These are phyloP conservation scores for Phataginus tricuspis DNA, from an alignment of 2,797 vertebrate species.

Conservation along the genomic window DNA sequence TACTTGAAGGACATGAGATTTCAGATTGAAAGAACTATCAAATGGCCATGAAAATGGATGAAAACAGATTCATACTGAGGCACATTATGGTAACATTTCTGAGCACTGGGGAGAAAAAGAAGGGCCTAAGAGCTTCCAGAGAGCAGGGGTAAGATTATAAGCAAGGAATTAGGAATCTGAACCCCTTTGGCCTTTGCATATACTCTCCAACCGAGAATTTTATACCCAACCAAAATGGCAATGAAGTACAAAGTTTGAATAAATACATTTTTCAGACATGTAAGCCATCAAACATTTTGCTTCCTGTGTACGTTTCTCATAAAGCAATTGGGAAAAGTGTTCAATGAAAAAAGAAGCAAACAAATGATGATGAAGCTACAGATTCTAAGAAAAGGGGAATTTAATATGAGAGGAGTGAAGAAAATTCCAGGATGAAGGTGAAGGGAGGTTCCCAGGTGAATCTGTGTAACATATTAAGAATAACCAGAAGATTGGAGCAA, in stretches of 20 bases:
- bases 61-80: not conserved
- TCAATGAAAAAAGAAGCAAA: not conserved
- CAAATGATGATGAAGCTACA: not conserved
- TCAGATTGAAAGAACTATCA: not conserved
- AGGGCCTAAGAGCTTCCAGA: not conserved
- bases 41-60: not conserved
- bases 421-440: not conserved
- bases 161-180: not conserved
- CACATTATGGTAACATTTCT: not conserved
- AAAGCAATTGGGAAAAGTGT: not conserved
- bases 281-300: not conserved
- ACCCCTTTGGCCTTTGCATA: not conserved
- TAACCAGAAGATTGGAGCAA: not conserved
- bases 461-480: not conserved
- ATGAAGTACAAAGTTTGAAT: not conserved
- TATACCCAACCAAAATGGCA: not conserved
- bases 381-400: not conserved
- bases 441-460: not conserved
- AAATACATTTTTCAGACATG: not conserved
- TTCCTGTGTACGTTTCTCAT: not conserved
- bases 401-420: not conserved
- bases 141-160: not conserved
- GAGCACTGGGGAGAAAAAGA: not conserved
- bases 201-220: not conserved
- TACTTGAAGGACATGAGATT: not conserved